These are phyloP conservation scores for Melanotaenia duboulayi DNA, from an alignment of 2,113 vertebrate species.

Conservation along the genomic window DNA sequence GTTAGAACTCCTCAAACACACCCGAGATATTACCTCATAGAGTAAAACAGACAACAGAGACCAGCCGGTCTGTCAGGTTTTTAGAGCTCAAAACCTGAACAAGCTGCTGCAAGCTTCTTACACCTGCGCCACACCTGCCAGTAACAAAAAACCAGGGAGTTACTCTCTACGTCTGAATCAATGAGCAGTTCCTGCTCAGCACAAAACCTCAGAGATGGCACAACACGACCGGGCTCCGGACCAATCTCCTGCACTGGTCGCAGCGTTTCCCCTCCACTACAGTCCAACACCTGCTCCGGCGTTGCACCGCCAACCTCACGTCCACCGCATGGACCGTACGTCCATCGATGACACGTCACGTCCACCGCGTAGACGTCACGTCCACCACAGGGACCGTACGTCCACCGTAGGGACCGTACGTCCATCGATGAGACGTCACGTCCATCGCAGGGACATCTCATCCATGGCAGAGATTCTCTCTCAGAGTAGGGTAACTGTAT, in stretches of 20 bases:
- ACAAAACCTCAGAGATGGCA: background rate
- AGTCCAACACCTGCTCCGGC: too few relatives aligned
- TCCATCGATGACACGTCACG: too few relatives aligned
- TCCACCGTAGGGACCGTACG: too few relatives aligned
- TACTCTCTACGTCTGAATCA: background rate
- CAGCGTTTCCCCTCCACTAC: too few relatives aligned
- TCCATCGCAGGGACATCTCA: too few relatives aligned
- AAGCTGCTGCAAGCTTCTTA: background rate
- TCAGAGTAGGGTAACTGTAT: too few relatives aligned
- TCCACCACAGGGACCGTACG: too few relatives aligned
- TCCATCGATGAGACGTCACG: too few relatives aligned
- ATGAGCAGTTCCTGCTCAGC: background rate
- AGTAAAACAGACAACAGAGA: constrained; percentile 18
- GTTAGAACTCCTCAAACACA: constrained; percentile 17
- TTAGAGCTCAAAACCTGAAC: background rate
- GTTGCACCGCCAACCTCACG: too few relatives aligned
- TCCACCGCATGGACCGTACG: too few relatives aligned
- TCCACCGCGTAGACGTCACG: too few relatives aligned
- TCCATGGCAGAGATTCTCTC: too few relatives aligned
- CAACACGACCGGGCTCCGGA: background rate
- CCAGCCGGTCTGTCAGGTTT: constrained; percentile 63
- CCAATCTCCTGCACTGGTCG: background rate
- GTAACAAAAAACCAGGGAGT: background rate
- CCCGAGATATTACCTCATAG: background rate
- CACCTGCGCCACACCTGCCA: constrained; percentile 28